A percentile compares a stretch with the other conserved stretches of the same genome.
These are phyloP conservation scores for Charadrius vociferus DNA, from an alignment of 2,113 vertebrate genomes.

Conservation along the genomic window DNA sequence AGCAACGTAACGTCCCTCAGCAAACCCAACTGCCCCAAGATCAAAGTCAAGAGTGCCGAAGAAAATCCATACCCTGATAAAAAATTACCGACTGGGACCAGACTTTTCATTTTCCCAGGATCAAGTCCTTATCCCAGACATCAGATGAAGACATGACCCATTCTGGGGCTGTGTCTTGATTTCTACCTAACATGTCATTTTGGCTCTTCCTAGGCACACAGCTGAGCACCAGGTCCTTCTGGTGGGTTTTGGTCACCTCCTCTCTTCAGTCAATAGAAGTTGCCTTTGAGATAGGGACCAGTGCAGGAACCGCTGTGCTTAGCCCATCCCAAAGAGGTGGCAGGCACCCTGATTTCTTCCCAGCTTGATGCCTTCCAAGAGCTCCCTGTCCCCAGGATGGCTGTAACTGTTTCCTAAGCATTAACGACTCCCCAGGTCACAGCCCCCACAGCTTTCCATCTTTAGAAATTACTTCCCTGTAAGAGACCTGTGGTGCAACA, in stretches of 20 bases:
- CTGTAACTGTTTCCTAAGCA: background rate
- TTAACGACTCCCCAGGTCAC: background rate
- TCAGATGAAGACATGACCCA: background rate
- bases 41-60: conserved; percentile 45
- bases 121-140: background rate
- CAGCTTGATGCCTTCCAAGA: background rate
- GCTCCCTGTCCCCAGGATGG: background rate
- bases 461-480: background rate
- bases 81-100: background rate
- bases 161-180: background rate
- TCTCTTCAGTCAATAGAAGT: background rate
- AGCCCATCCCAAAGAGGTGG: background rate
- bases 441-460: background rate
- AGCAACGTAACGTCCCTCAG: background rate
- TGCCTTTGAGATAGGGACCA: background rate
- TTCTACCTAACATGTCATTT: background rate
- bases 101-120: conserved; percentile 18
- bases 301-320: background rate
- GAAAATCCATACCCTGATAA: conserved; percentile 44
- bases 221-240: background rate
- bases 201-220: background rate
- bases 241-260: background rate
- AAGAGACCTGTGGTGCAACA: background rate
- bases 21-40: conserved; percentile 30
- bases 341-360: background rate